Conservation (phyloP, 1,140 invertebrate genomes). For the Diachasmimorpha longicaudata region DNA sequence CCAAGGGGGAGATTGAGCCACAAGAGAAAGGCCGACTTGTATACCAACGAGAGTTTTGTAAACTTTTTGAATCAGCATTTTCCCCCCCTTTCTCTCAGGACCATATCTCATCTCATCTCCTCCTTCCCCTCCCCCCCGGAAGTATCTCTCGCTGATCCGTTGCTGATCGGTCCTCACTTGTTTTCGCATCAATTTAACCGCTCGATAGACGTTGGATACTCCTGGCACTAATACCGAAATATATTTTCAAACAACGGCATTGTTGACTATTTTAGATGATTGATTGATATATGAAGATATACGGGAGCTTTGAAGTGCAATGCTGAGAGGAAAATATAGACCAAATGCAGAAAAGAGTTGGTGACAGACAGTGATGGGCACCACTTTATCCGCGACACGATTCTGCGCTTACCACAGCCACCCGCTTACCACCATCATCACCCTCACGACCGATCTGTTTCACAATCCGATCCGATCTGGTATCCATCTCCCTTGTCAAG, state of each 20-base stretch:
- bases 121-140: too few relatives aligned
- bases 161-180: slow-evolving; percentile 35
- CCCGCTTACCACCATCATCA: slow-evolving; percentile 45
- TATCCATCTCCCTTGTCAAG: slow-evolving; percentile 33
- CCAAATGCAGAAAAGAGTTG: slow-evolving; percentile 29
- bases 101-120: slow-evolving; percentile 15
- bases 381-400: slow-evolving; percentile 59
- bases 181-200: slow-evolving; percentile 33
- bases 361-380: slow-evolving; percentile 57
- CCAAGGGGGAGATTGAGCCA: slow-evolving; percentile 18
- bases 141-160: neutral
- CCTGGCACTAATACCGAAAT: too few relatives aligned
- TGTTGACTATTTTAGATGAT: neutral
- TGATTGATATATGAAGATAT: slow-evolving; percentile 16
- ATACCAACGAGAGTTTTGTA: slow-evolving; percentile 33
- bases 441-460: slow-evolving; percentile 44
- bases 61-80: slow-evolving; percentile 47
- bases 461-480: slow-evolving; percentile 39
- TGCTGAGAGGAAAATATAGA: neutral
- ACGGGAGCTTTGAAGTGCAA: neutral
- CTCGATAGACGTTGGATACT: too few relatives aligned
- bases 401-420: slow-evolving; percentile 59
- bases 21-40: neutral
- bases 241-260: too few relatives aligned
- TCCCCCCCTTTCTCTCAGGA: neutral